Percentiles rank a stretch among this genome's conserved stretches.
Conservation (phyloP, 2,113 vertebrate genomes). For the Bujurquina vittata region DNA sequence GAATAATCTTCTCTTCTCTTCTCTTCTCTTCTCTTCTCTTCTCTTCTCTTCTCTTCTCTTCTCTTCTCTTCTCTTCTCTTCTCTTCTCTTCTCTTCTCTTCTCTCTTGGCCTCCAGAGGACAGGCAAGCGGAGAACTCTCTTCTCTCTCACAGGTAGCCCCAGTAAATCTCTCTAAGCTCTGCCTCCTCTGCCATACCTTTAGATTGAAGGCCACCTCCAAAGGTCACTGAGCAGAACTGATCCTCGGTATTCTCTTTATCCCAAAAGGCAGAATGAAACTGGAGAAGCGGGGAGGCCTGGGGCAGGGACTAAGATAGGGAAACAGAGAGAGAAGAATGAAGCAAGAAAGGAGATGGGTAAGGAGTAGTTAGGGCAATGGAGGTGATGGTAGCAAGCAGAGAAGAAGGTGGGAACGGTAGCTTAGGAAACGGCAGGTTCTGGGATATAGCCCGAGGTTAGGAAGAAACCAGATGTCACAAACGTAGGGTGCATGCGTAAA, state of each 20-base stretch:
- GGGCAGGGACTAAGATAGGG: conserved; percentile 43
- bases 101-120: conserved; percentile 36
- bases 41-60: conserved; percentile 22
- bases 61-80: conserved; percentile 12
- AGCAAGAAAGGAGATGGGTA: conserved; percentile 16
- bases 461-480: conserved; percentile 11
- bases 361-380: conserved; percentile 20
- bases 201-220: conserved; percentile 79
- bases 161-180: conserved; percentile 78
- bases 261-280: conserved; percentile 68
- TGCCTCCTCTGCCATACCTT: conserved; percentile 71
- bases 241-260: conserved; percentile 74
- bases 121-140: conserved; percentile 55
- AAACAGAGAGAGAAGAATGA: conserved; percentile 28
- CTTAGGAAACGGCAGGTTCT: neutral
- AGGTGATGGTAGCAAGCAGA: conserved; percentile 19
- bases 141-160: conserved; percentile 63
- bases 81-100: conserved; percentile 10
- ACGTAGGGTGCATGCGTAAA: conserved; percentile 1
- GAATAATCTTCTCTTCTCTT: conserved; percentile 37
- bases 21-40: conserved; percentile 24
- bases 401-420: conserved; percentile 19
- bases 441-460: conserved; percentile 28
- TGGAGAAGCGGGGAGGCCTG: conserved; percentile 57
- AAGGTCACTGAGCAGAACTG: conserved; percentile 79